Evolutionary conservation across 2,797 vertebrate species (phyloP).

Genomic region (Eurystomus glaucurus): DNA sequence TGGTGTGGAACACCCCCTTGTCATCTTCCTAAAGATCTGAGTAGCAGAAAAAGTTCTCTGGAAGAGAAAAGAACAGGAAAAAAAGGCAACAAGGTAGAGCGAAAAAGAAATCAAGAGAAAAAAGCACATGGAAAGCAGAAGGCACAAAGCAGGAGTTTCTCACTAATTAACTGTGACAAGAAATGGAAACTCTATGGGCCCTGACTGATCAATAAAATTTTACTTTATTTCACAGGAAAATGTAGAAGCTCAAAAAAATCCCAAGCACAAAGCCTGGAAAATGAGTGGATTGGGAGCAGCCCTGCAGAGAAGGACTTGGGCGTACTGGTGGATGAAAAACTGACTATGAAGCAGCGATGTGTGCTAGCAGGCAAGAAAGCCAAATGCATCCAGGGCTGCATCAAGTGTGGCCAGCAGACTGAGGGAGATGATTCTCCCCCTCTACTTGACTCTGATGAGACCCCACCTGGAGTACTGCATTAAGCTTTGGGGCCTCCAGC

Average conservation of each 20-base stretch:
- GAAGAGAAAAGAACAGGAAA: background rate
- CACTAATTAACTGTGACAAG: background rate
- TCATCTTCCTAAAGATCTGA: background rate
- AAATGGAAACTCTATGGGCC: background rate
- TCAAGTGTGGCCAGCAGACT: background rate
- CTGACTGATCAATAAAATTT: background rate
- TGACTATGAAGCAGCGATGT: background rate
- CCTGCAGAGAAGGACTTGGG: background rate
- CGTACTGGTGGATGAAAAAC: background rate
- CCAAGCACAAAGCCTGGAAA: background rate
- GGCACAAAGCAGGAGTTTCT: background rate
- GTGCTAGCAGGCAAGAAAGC: background rate
- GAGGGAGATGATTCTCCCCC: too few relatives aligned
- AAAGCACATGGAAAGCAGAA: background rate
- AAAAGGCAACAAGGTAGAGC: background rate
- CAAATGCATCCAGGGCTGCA: background rate
- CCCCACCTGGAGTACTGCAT: too few relatives aligned
- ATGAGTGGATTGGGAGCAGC: background rate
- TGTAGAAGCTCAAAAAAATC: background rate
- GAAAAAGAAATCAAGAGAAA: background rate
- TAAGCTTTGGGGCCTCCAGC: background rate
- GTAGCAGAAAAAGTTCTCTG: background rate
- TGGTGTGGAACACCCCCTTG: background rate
- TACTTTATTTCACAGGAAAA: background rate
- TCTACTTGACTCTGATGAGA: too few relatives aligned